Evolutionary conservation across 2,797 vertebrate genomes (phyloP).

Genomic region (Phoxinus dragarum): DNA sequence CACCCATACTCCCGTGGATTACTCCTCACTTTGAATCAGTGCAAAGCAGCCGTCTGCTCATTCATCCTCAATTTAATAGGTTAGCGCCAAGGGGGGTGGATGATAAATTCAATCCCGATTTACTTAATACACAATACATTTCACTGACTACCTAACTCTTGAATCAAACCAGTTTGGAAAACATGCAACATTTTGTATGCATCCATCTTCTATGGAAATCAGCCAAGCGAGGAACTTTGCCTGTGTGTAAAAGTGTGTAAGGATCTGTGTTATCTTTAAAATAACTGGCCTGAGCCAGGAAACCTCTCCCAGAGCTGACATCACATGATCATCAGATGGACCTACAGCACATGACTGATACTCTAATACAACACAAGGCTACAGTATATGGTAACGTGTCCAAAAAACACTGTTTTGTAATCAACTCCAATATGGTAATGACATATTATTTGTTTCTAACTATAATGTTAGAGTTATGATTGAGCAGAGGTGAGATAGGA

Average conservation of each 20-base stretch:
- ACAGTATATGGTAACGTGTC: neutral
- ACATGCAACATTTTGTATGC: neutral
- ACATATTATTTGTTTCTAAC: neutral
- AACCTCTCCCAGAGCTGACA: conserved; percentile 72
- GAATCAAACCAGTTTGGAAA: neutral
- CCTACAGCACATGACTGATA: conserved; percentile 67
- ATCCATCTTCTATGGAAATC: conserved; percentile 35
- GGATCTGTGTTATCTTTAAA: conserved; percentile 52
- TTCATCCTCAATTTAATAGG: conserved; percentile 24
- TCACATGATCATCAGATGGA: conserved; percentile 79
- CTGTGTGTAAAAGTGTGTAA: conserved; percentile 26
- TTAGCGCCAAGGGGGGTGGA: conserved; percentile 1
- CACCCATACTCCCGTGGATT: conserved; percentile 22
- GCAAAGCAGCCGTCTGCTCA: conserved; percentile 1
- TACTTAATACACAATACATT: neutral
- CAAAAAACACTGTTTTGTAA: neutral
- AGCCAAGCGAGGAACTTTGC: conserved; percentile 19
- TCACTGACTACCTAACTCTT: neutral
- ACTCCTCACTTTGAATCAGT: conserved; percentile 26
- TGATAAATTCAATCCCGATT: neutral
- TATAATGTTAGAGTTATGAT: neutral
- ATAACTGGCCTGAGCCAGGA: conserved; percentile 65
- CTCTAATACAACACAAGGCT: conserved; percentile 2
- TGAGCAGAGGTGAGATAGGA: neutral
- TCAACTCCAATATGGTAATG: neutral